Evolutionary conservation across 2,113 vertebrate species (phyloP).

Genomic region (Urocitellus parryii): DNA sequence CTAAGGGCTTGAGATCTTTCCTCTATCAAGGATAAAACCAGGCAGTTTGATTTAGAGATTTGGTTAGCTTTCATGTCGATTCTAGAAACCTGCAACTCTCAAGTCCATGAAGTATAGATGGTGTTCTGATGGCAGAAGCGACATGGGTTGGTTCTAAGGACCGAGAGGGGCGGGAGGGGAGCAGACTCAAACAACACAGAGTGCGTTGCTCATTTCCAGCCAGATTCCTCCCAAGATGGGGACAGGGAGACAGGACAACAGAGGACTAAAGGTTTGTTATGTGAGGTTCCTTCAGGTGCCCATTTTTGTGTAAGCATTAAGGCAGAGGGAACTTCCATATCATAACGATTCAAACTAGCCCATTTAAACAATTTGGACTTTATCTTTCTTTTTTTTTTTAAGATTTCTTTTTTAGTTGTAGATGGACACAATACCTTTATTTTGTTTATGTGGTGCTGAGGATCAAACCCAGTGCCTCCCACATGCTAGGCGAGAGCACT

Average conservation of each 20-base stretch:
- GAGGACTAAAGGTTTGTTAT: not conserved
- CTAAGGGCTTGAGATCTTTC: not conserved
- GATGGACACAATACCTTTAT: no score
- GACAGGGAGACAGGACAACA: not conserved
- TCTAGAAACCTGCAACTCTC: not conserved
- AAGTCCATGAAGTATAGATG: no score
- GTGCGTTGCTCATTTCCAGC: no score
- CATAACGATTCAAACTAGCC: not conserved
- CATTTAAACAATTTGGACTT: no score
- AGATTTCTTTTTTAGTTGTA: no score
- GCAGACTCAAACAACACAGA: no score
- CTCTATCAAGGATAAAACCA: not conserved
- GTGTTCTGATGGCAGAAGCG: no score
- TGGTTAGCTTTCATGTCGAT: not conserved
- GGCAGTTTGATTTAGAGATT: not conserved
- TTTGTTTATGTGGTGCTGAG: no score
- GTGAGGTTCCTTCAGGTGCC: not conserved
- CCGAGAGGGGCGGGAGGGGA: not conserved
- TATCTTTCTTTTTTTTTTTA: not conserved
- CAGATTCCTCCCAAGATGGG: no score
- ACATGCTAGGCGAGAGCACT: no score
- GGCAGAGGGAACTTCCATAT: not conserved
- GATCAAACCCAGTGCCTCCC: no score
- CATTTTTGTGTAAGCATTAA: not conserved
- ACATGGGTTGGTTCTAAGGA: not conserved